These are phyloP conservation scores for Perithous albicinctus DNA, from an alignment of 2,888 invertebrate genomes.

Conservation along the genomic window DNA sequence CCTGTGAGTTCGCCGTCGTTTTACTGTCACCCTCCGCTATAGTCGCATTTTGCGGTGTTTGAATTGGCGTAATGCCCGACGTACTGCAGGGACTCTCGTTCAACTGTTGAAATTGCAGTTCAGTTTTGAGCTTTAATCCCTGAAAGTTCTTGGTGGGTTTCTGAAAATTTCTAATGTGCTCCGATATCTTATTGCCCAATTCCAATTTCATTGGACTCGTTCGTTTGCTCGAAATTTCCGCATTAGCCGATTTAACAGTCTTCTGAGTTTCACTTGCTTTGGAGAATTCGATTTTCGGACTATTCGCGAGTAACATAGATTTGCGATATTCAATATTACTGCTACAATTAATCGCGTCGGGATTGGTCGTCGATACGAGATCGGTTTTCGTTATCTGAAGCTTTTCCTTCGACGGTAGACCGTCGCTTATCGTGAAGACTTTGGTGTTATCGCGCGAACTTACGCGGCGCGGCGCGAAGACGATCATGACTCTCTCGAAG, in stretches of 20 bases:
- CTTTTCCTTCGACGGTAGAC: slow-evolving; percentile 76
- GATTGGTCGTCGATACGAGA: slow-evolving; percentile 89
- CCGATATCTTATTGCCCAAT: slow-evolving; percentile 75
- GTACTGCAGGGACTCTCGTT: slow-evolving; percentile 76
- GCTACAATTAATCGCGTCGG: slow-evolving; percentile 85
- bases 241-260: slow-evolving; percentile 5
- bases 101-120: slow-evolving; percentile 76
- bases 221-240: slow-evolving; percentile 46
- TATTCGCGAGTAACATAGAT: slow-evolving; percentile 68
- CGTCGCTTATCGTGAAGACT: slow-evolving; percentile 77
- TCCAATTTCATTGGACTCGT: slow-evolving; percentile 72
- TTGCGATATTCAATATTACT: slow-evolving; percentile 83
- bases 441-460: slow-evolving; percentile 60
- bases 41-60: slow-evolving; percentile 28
- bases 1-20: not conserved
- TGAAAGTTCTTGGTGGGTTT: slow-evolving; percentile 78
- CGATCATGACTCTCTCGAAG: slow-evolving; percentile 70
- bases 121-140: slow-evolving; percentile 77
- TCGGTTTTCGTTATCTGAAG: slow-evolving; percentile 87
- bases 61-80: slow-evolving; percentile 60
- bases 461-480: slow-evolving; percentile 61
- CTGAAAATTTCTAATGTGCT: slow-evolving; percentile 77
- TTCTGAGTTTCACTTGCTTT: slow-evolving; percentile 1
- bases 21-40: not conserved
- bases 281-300: slow-evolving; percentile 30